Evolutionary conservation across 1,140 invertebrate species (phyloP), one percentile per base, ranked within the genome.

Genomic region (Choristoneura fumiferana): DNA sequence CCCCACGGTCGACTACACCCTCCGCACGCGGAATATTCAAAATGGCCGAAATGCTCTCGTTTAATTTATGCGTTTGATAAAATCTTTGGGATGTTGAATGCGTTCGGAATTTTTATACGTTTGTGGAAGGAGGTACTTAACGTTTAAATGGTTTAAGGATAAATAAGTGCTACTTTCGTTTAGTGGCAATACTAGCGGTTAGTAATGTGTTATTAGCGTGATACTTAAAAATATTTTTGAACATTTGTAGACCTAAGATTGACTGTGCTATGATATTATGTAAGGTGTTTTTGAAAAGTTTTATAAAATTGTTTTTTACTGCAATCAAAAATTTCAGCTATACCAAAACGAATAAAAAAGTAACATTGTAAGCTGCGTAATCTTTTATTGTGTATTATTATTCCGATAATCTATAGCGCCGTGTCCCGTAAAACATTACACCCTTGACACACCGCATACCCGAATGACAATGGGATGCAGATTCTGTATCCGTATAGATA

Each of bases 381-480:
- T 49, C 43, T 12, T 49, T 49, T 22, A 56, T 57, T 58, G 38
- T 22, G 57, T 58, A 57, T 63, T 69, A 72, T 75, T 73, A 74
- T 74, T 71, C 64, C 57, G 71, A 62, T 63, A 43, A 38, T 67
- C 29, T 62, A 58, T 57, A 67, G 66, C 67, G 71, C 72, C 67
- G 67, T 43, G 40, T 22, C 43, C 43, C 43, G 43, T 49, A 87
- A 80, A 85, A 84, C 77, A 82, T 86, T 82, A 86, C 80, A 86
- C 85, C 85, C 85, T 86, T 80, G 80, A 88, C 85, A 88, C 80
- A 84, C 85, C 85, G 70, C 85, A 87, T 64, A 85, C 75, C 78
- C 71, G 76, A 81, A 81, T 81, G 84, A 89, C 86, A 89, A 89
- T 87, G 69, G 86, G 86, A 89, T 89, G 86, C 86, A 89, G 86